phyloP scores from a whole-genome alignment of 2,113 vertebrate genomes.

The Hipposideros armiger region DNA sequence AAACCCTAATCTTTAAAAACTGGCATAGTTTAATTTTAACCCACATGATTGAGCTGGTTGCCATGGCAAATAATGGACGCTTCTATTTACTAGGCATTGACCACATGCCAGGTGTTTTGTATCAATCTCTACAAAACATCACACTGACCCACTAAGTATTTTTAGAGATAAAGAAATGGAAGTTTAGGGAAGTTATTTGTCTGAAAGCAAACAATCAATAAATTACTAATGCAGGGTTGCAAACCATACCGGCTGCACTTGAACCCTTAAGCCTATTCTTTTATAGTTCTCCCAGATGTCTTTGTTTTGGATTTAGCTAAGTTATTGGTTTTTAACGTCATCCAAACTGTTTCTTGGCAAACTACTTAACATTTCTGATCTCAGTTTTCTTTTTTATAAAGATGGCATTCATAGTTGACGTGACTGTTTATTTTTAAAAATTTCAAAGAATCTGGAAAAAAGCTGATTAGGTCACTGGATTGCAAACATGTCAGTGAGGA shows the following conservation, averaged over 20 bases:
- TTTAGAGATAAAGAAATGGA: neutral
- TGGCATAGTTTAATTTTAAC: slow-evolving; percentile 15
- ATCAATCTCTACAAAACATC: neutral
- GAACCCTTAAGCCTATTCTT: neutral
- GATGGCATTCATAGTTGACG: neutral
- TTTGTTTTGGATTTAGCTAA: neutral
- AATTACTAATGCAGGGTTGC: neutral
- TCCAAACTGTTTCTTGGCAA: neutral
- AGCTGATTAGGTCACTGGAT: neutral
- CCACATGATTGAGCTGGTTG: neutral
- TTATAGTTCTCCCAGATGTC: neutral
- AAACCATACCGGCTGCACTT: neutral
- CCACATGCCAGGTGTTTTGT: neutral
- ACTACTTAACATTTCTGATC: neutral
- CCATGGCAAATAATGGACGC: neutral
- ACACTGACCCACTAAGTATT: neutral
- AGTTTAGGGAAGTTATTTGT: neutral
- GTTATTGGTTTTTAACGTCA: neutral
- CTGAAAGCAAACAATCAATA: neutral
- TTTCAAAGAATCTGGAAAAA: neutral
- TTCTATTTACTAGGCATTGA: neutral
- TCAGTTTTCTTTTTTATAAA: neutral
- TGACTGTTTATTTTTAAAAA: neutral
- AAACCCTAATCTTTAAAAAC: neutral
- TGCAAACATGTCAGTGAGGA: neutral